Conservation (phyloP, 1,140 invertebrate species). For the Nilaparvata lugens region DNA sequence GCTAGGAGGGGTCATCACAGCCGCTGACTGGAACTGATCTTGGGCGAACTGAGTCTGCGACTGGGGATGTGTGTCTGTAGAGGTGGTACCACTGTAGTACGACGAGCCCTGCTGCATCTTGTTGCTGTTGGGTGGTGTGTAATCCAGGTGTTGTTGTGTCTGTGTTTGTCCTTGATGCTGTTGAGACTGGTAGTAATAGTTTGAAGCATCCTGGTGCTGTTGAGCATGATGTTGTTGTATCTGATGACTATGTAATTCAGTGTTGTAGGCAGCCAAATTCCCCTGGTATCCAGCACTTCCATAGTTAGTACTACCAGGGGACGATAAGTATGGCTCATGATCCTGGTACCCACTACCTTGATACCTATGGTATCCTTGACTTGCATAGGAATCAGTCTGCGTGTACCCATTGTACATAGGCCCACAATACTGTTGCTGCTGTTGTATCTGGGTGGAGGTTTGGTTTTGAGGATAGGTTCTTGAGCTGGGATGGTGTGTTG, state of each 20-base stretch:
- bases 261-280: background rate
- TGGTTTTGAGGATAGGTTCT: background rate
- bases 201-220: slow-evolving; percentile 28
- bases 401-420: slow-evolving; percentile 32
- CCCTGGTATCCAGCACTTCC: slow-evolving; percentile 19
- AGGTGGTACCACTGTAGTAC: background rate
- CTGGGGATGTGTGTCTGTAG: slow-evolving; percentile 1
- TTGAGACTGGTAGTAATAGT: slow-evolving; percentile 23
- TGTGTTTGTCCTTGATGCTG: slow-evolving; percentile 28
- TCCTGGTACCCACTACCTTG: background rate
- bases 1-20: slow-evolving; percentile 46
- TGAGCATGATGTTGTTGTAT: slow-evolving; percentile 30
- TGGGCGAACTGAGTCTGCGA: slow-evolving; percentile 10
- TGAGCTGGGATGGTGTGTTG: background rate
- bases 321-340: slow-evolving; percentile 30
- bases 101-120: background rate
- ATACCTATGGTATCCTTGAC: background rate
- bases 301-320: slow-evolving; percentile 19
- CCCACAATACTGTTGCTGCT: slow-evolving; percentile 27
- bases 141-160: slow-evolving; percentile 27
- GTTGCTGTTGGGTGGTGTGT: background rate
- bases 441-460: background rate
- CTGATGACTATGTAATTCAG: background rate
- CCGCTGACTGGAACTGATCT: slow-evolving; percentile 35
- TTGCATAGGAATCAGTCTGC: slow-evolving; percentile 22